phyloP scores from a whole-genome alignment of 2,797 vertebrate species.

The Karalla daura region DNA sequence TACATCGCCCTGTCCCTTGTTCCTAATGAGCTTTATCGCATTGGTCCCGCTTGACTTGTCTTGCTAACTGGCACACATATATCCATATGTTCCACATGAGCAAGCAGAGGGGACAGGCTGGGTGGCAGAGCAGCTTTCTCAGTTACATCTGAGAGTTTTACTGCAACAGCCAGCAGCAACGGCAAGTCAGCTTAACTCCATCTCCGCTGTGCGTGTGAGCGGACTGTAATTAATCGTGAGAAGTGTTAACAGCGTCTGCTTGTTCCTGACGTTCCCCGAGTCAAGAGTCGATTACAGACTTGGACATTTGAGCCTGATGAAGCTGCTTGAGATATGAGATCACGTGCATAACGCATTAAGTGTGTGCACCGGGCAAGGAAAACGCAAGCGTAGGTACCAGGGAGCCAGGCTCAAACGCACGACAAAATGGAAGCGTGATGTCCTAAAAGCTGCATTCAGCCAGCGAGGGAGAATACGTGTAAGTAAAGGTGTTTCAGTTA shows the following conservation, averaged over 20 bases:
- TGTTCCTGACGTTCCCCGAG: conserved; percentile 42
- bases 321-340: conserved; percentile 7
- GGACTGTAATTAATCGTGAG: conserved; percentile 61
- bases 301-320: conserved; percentile 21
- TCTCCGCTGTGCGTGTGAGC: conserved; percentile 42
- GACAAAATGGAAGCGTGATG: not conserved
- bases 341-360: not conserved
- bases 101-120: conserved; percentile 76
- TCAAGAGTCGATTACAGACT: conserved; percentile 30
- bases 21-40: conserved; percentile 83
- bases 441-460: not conserved
- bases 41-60: conserved; percentile 83
- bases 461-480: not conserved
- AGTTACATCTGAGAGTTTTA: conserved; percentile 79
- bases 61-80: conserved; percentile 83
- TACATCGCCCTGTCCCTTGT: conserved; percentile 69
- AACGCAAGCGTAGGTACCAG: not conserved
- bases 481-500: no score
- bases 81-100: conserved; percentile 82
- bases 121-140: conserved; percentile 78
- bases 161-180: conserved; percentile 78
- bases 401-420: conserved; percentile 2
- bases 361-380: not conserved
- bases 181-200: conserved; percentile 69
- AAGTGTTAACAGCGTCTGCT: conserved; percentile 51